Percentiles rank a stretch among this genome's conserved stretches.
Conservation (phyloP, 2,113 vertebrate genomes). For the Bufo gargarizans region DNA sequence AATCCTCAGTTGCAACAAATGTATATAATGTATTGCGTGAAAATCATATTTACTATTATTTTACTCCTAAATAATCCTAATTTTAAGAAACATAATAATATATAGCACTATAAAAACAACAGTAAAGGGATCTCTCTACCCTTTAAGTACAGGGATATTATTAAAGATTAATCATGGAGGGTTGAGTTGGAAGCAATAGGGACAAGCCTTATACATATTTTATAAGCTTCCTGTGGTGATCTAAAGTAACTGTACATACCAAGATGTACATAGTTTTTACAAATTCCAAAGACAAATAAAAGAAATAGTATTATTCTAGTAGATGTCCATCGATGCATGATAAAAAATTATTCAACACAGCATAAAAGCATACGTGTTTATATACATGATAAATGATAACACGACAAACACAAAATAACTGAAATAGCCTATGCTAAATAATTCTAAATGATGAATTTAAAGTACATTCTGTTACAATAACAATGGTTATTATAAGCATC, state of each 20-base stretch:
- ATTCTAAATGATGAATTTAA: not conserved
- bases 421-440: not conserved
- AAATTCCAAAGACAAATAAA: not conserved
- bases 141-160: not conserved
- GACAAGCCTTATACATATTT: conserved; percentile 1
- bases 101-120: not conserved
- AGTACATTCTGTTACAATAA: not conserved
- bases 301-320: not conserved
- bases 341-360: not conserved
- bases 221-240: conserved; percentile 3
- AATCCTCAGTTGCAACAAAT: too few relatives aligned
- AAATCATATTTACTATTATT: not conserved
- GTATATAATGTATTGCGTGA: too few relatives aligned
- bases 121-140: not conserved
- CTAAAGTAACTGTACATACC: conserved; percentile 21
- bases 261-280: not conserved
- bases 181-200: conserved; percentile 16
- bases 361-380: not conserved
- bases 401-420: not conserved
- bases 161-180: not conserved
- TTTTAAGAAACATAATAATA: not conserved
- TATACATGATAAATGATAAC: not conserved
- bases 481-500: not conserved
- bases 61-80: not conserved
- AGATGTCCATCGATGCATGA: not conserved